phyloP scores from a whole-genome alignment of 2,797 vertebrate species.

The Agapornis canus region DNA sequence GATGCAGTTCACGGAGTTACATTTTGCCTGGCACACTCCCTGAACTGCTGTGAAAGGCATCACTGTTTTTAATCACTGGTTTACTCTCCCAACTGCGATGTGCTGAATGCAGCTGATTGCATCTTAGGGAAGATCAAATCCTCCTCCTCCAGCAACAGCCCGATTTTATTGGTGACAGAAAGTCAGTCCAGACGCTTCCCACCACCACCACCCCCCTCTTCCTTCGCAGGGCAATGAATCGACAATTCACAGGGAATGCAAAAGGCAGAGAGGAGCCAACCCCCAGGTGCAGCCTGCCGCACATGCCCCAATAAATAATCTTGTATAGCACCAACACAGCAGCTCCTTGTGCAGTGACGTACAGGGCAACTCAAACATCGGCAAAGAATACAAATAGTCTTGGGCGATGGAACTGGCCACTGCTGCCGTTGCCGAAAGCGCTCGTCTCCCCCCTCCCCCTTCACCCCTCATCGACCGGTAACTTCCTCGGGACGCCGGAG shows the following conservation, averaged over 20 bases:
- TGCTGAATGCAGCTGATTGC: slow-evolving; percentile 67
- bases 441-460: not conserved
- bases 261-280: slow-evolving; percentile 60
- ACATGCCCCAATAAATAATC: slow-evolving; percentile 76
- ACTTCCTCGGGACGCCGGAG: slow-evolving; percentile 52
- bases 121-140: slow-evolving; percentile 70
- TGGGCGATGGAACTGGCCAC: slow-evolving; percentile 7
- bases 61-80: slow-evolving; percentile 66
- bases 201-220: not conserved
- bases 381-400: slow-evolving; percentile 65
- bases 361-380: slow-evolving; percentile 60
- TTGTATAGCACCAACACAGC: slow-evolving; percentile 59
- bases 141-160: slow-evolving; percentile 52
- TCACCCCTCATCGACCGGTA: slow-evolving; percentile 6
- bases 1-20: slow-evolving; percentile 53
- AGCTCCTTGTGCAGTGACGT: slow-evolving; percentile 60
- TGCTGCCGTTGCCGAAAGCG: slow-evolving; percentile 39
- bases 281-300: slow-evolving; percentile 72
- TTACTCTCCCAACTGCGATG: slow-evolving; percentile 61
- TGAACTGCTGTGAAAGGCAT: slow-evolving; percentile 59
- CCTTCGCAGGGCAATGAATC: slow-evolving; percentile 70
- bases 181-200: slow-evolving; percentile 51
- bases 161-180: slow-evolving; percentile 59
- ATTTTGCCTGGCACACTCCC: slow-evolving; percentile 59
- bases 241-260: slow-evolving; percentile 75